phyloP scores from a whole-genome alignment of 2,797 vertebrate species.

The Anguilla megastoma region DNA sequence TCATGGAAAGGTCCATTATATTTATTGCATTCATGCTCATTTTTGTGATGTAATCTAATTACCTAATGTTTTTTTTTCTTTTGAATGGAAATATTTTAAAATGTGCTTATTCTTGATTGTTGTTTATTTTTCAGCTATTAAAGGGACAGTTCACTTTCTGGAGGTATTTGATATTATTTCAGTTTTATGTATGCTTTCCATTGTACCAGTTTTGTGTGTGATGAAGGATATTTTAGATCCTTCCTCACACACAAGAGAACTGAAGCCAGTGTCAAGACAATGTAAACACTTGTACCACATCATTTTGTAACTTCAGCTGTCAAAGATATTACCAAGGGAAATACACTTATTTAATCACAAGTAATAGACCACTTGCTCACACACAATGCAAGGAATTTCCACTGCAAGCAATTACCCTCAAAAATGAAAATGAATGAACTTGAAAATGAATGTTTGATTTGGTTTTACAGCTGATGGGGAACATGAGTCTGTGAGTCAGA shows the following conservation, averaged over 20 bases:
- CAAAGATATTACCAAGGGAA: not conserved
- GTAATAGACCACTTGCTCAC: not conserved
- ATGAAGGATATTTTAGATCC: not conserved
- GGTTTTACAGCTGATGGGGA: not conserved
- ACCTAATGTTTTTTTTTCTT: not conserved
- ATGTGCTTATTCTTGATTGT: not conserved
- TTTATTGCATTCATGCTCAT: not conserved
- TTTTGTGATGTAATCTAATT: not conserved
- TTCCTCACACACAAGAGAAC: not conserved
- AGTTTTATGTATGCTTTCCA: not conserved
- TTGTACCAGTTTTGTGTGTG: not conserved
- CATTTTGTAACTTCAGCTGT: not conserved
- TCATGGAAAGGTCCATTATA: not conserved
- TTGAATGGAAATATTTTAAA: not conserved
- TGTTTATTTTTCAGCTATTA: not conserved
- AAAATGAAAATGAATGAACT: not conserved
- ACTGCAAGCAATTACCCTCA: not conserved
- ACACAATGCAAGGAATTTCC: not conserved
- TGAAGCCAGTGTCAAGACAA: not conserved
- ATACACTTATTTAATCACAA: not conserved
- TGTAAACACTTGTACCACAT: not conserved
- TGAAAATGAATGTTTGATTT: not conserved
- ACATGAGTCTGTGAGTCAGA: not conserved
- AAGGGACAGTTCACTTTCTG: not conserved
- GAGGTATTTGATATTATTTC: not conserved